phyloP scores from a whole-genome alignment of 1,140 invertebrate species.

The Phymorhynchus buccinoides region DNA sequence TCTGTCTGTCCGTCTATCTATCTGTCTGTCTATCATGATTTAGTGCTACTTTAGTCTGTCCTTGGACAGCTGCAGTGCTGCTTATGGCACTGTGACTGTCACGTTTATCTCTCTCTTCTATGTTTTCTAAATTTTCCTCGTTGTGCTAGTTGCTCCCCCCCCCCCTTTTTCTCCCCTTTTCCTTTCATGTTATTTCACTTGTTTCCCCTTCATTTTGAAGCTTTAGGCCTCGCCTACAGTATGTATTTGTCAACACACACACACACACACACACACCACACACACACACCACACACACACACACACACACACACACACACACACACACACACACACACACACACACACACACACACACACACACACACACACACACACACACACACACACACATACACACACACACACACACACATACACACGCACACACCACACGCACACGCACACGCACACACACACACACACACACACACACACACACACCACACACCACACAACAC shows the following conservation, averaged over 20 bases:
- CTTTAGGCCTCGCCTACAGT: no score
- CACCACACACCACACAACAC: neutral
- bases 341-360: neutral
- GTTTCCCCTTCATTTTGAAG: no score
- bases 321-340: neutral
- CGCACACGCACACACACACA: neutral
- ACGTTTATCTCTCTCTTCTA: conserved; percentile 66
- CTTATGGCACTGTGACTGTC: conserved; percentile 76
- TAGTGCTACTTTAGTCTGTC: conserved; percentile 76
- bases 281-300: neutral
- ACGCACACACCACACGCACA: neutral
- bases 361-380: neutral
- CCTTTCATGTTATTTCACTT: neutral
- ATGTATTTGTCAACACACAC: no score
- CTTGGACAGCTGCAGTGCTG: conserved; percentile 75
- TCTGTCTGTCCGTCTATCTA: conserved; percentile 67
- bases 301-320: neutral
- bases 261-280: neutral
- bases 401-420: neutral
- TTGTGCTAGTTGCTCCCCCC: neutral
- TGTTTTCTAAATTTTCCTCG: neutral
- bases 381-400: neutral
- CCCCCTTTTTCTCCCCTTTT: neutral
- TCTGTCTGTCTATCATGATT: conserved; percentile 76
- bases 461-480: neutral